Evolutionary conservation across 2,888 invertebrate species (phyloP).

Genomic region (Neocrepidodera transversa): DNA sequence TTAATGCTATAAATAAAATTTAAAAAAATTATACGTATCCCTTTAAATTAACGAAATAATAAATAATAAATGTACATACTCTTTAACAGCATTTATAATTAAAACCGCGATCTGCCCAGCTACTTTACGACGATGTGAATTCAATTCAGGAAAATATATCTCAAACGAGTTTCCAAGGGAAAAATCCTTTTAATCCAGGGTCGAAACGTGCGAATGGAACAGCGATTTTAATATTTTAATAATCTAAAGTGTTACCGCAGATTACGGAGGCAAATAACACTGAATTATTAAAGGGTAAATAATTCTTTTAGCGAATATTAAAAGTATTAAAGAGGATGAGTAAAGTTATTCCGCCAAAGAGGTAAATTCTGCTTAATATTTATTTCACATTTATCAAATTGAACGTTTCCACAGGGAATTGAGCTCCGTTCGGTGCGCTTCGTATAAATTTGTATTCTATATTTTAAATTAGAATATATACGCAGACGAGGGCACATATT

Average conservation of each 20-base stretch:
- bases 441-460: constrained; percentile 62
- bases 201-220: constrained; percentile 14
- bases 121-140: neutral
- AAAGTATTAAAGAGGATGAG: constrained; percentile 32
- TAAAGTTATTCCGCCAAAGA: constrained; percentile 38
- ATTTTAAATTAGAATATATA: constrained; percentile 63
- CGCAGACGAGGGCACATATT: constrained; percentile 59
- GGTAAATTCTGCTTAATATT: constrained; percentile 60
- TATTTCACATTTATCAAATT: constrained; percentile 62
- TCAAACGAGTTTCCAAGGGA: constrained; percentile 1
- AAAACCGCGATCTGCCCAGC: neutral
- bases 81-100: neutral
- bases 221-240: constrained; percentile 39
- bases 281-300: constrained; percentile 50
- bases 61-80: neutral
- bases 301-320: constrained; percentile 49
- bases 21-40: no score
- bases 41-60: no score
- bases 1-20: no score
- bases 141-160: constrained; percentile 15
- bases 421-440: constrained; percentile 54
- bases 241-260: constrained; percentile 41
- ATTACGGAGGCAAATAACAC: constrained; percentile 36
- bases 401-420: constrained; percentile 59
- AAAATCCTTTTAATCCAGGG: constrained; percentile 21